These are phyloP conservation scores for Spisula solida DNA, from an alignment of 2,888 invertebrate species.

Conservation along the genomic window DNA sequence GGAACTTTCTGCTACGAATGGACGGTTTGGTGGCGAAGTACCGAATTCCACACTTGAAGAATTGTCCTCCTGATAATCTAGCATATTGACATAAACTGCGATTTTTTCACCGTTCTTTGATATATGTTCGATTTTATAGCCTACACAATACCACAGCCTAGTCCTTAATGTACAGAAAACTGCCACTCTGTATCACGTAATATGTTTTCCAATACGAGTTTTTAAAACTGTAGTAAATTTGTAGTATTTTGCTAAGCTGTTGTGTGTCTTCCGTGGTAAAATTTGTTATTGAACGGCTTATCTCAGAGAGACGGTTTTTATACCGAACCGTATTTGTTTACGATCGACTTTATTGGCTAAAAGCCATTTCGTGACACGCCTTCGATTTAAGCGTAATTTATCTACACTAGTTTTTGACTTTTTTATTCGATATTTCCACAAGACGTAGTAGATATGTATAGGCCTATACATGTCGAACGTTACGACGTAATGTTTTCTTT, in stretches of 20 bases:
- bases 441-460: neutral
- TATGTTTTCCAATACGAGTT: neutral
- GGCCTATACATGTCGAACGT: neutral
- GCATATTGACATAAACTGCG: constrained; percentile 5
- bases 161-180: too few relatives aligned
- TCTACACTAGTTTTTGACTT: constrained; percentile 8
- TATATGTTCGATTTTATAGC: too few relatives aligned
- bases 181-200: neutral
- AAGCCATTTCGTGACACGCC: constrained; percentile 47
- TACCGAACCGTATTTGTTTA: neutral
- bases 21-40: constrained; percentile 59
- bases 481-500: too few relatives aligned
- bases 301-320: neutral
- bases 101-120: neutral
- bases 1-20: constrained; percentile 60
- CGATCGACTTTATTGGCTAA: constrained; percentile 44
- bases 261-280: neutral
- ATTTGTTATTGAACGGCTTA: neutral
- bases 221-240: neutral
- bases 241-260: neutral
- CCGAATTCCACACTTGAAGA: constrained; percentile 42
- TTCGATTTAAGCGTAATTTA: constrained; percentile 14
- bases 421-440: neutral
- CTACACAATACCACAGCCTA: neutral
- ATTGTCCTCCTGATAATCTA: constrained; percentile 4